phyloP scores from a whole-genome alignment of 2,113 vertebrate species.

The Lasiurus cinereus region DNA sequence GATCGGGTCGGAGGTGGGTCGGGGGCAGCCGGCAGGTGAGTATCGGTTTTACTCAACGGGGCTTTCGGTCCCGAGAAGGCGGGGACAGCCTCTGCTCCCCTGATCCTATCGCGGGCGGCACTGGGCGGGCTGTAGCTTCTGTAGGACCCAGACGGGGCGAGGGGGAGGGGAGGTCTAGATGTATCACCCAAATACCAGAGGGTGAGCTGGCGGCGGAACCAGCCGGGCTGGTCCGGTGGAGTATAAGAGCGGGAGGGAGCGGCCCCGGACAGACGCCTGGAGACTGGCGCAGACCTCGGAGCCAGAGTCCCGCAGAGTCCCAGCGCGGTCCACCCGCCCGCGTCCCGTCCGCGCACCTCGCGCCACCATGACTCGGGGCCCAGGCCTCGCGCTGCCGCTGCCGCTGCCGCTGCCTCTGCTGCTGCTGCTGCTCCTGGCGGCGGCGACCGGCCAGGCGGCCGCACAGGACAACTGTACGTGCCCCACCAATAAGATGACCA shows the following conservation, averaged over 20 bases:
- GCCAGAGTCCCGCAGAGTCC: background rate
- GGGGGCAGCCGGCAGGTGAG: background rate
- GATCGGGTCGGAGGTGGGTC: background rate
- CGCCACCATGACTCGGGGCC: slow-evolving; percentile 22
- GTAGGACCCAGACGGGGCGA: background rate
- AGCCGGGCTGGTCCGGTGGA: slow-evolving; percentile 73
- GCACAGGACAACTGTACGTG: slow-evolving; percentile 73
- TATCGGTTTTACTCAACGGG: slow-evolving; percentile 65
- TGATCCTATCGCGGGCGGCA: slow-evolving; percentile 54
- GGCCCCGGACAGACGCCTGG: slow-evolving; percentile 38
- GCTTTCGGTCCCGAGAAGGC: slow-evolving; percentile 73
- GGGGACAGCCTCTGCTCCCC: slow-evolving; percentile 4
- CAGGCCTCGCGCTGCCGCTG: background rate
- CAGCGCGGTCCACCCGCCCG: background rate
- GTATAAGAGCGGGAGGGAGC: slow-evolving; percentile 72
- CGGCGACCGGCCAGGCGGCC: background rate
- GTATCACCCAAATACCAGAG: slow-evolving; percentile 70
- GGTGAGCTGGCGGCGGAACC: slow-evolving; percentile 74
- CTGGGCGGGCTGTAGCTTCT: background rate
- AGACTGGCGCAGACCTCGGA: background rate
- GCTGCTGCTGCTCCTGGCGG: slow-evolving; percentile 65
- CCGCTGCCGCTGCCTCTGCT: slow-evolving; percentile 35
- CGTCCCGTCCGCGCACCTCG: background rate
- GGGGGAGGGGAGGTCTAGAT: background rate
- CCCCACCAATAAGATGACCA: slow-evolving; percentile 77